A percentile compares a stretch with the other conserved stretches of the same genome.
Conservation (phyloP, 2,888 invertebrate genomes). For the Ellobium chinense region DNA sequence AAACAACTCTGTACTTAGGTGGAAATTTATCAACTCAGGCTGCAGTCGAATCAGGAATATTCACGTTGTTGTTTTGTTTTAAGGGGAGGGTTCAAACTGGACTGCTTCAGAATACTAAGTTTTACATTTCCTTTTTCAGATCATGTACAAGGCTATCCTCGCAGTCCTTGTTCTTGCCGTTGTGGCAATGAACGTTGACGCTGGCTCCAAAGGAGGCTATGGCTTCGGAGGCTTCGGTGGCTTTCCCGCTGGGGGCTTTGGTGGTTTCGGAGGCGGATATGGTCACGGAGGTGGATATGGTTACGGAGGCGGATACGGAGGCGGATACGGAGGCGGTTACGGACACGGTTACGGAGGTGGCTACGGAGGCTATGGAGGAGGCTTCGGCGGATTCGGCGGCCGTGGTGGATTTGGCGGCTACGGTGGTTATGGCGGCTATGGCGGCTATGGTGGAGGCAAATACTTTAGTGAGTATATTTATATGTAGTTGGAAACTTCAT, state of each 20-base stretch:
- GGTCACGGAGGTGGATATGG: background rate
- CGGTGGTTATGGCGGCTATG: background rate
- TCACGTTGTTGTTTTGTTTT: no score
- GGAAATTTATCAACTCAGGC: no score
- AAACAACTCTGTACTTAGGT: no score
- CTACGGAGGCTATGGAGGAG: background rate
- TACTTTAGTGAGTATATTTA: no score
- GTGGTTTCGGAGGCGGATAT: background rate
- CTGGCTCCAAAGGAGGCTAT: background rate
- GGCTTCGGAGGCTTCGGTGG: background rate
- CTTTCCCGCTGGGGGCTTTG: background rate
- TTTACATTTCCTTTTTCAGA: background rate
- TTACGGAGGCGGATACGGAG: background rate
- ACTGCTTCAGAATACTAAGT: no score
- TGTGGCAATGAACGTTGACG: background rate
- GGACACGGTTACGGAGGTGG: no score
- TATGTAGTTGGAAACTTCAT: no score
- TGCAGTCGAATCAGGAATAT: no score
- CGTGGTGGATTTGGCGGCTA: background rate
- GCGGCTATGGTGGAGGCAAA: no score
- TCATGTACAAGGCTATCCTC: constrained; percentile 6
- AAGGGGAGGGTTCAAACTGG: no score
- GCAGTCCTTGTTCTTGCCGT: background rate
- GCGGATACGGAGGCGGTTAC: background rate
- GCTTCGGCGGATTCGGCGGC: background rate